Evolutionary conservation across 2,113 vertebrate species (phyloP).

Genomic region (Brachyhypopomus gauderio): DNA sequence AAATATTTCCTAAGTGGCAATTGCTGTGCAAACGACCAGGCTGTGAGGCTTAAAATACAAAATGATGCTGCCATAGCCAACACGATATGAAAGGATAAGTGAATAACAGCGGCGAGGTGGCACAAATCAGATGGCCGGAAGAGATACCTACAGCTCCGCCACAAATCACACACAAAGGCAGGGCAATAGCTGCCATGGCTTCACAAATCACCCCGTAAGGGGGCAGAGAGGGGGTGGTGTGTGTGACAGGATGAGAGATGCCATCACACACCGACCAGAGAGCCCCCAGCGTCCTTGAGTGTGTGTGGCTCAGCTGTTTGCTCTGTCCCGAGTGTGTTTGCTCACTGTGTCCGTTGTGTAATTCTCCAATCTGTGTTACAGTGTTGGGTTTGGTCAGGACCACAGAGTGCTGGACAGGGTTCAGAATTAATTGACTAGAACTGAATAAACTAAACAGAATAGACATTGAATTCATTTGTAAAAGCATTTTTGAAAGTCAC

Average conservation of each 20-base stretch:
- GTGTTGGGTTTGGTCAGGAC: constrained; percentile 3
- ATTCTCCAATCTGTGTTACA: constrained; percentile 37
- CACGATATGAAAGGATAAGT: constrained; percentile 29
- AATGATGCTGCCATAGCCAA: constrained; percentile 40
- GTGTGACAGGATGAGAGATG: constrained; percentile 46
- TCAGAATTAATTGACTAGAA: neutral
- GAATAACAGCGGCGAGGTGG: constrained; percentile 38
- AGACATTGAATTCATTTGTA: neutral
- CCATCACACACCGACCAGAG: constrained; percentile 46
- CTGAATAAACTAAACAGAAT: too few relatives aligned
- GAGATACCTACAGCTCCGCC: constrained; percentile 30
- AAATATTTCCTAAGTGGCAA: constrained; percentile 17
- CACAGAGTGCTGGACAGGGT: neutral
- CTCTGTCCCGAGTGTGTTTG: constrained; percentile 50
- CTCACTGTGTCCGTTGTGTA: constrained; percentile 41
- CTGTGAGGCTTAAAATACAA: constrained; percentile 38
- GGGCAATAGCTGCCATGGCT: constrained; percentile 32
- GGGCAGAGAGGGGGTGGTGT: neutral
- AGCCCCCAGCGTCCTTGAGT: constrained; percentile 45
- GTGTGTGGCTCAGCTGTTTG: constrained; percentile 42
- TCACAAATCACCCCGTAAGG: constrained; percentile 44
- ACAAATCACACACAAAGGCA: constrained; percentile 37
- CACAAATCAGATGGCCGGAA: constrained; percentile 42
- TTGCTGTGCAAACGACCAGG: constrained; percentile 21
- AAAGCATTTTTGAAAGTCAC: constrained; percentile 2